Conservation (phyloP, 2,113 vertebrate genomes). For the Carassius auratus region DNA sequence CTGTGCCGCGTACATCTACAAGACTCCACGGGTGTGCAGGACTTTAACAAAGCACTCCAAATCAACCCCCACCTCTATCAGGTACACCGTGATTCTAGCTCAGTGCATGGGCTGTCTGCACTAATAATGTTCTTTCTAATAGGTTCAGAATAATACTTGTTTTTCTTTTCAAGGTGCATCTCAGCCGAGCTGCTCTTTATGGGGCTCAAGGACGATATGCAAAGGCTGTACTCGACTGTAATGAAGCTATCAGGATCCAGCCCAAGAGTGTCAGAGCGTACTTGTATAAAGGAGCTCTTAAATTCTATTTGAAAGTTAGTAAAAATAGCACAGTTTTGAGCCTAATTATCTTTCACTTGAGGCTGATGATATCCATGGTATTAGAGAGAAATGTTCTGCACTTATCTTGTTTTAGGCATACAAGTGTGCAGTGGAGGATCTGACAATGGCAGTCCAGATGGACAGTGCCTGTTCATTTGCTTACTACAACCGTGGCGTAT, state of each 20-base stretch:
- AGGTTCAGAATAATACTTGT: background rate
- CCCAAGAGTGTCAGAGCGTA: conserved; percentile 72
- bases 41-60: conserved; percentile 76
- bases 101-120: background rate
- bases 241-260: conserved; percentile 76
- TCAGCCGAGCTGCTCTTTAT: conserved; percentile 77
- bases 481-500: conserved; percentile 82
- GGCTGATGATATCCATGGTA: background rate
- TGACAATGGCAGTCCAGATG: conserved; percentile 71
- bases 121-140: background rate
- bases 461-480: conserved; percentile 69
- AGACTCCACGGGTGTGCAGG: conserved; percentile 69
- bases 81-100: conserved; percentile 62
- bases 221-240: conserved; percentile 82
- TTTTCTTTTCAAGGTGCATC: conserved; percentile 71
- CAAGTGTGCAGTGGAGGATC: conserved; percentile 74
- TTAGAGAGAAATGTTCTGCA: background rate
- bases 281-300: conserved; percentile 79
- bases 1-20: conserved; percentile 76
- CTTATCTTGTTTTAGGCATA: conserved; percentile 69
- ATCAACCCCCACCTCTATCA: conserved; percentile 77
- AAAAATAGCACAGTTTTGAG: conserved; percentile 13
- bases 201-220: conserved; percentile 75
- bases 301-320: conserved; percentile 76
- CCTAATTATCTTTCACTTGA: background rate